phyloP scores from a whole-genome alignment of 2,797 vertebrate species.

The Liasis olivaceus region DNA sequence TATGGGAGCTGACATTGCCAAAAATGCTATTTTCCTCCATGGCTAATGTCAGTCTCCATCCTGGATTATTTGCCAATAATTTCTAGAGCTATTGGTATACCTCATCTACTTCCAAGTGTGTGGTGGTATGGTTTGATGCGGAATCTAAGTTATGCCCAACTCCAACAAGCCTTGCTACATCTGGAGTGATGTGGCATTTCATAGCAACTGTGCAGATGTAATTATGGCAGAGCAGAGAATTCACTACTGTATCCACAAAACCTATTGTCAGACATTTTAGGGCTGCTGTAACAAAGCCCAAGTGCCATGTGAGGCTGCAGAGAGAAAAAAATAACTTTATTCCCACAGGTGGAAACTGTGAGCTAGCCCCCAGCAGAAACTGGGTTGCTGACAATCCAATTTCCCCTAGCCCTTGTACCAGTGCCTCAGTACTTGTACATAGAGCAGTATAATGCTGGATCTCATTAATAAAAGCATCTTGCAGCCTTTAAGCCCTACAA shows the following conservation, averaged over 20 bases:
- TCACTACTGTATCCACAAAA: constrained; percentile 60
- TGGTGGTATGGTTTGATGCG: background rate
- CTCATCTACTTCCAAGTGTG: constrained; percentile 1
- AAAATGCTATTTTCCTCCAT: constrained; percentile 10
- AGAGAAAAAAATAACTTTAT: background rate
- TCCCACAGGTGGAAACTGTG: background rate
- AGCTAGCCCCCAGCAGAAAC: background rate
- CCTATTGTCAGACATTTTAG: constrained; percentile 29
- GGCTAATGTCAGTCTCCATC: background rate
- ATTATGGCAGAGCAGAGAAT: constrained; percentile 68
- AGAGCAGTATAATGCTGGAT: background rate
- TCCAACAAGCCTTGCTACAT: background rate
- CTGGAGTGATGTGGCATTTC: constrained; percentile 13
- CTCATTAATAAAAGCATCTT: background rate
- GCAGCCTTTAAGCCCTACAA: constrained; percentile 1
- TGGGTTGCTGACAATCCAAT: background rate
- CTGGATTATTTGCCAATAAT: constrained; percentile 3
- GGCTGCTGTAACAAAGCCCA: background rate
- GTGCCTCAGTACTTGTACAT: background rate
- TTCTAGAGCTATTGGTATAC: constrained; percentile 6
- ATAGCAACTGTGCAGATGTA: constrained; percentile 18
- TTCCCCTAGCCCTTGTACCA: background rate
- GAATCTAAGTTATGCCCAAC: constrained; percentile 12
- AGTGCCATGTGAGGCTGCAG: background rate
- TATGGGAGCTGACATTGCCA: background rate